A percentile compares a stretch with the other conserved stretches of the same genome.
Conservation (phyloP, 2,797 vertebrate genomes). For the Argya squamiceps region DNA sequence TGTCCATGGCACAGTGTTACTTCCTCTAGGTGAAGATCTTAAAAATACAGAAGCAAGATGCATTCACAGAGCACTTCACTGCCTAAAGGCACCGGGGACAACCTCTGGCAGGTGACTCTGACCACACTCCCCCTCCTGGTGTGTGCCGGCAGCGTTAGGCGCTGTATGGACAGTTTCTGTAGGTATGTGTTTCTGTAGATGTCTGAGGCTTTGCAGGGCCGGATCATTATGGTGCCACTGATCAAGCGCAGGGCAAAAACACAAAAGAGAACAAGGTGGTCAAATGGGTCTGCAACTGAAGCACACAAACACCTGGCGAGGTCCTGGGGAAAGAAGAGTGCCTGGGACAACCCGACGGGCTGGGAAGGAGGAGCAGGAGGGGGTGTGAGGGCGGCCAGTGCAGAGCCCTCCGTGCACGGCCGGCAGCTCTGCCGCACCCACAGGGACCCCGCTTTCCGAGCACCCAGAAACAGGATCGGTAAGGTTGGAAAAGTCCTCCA, state of each 20-base stretch:
- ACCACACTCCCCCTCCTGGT: not conserved
- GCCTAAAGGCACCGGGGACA: not conserved
- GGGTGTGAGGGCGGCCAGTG: accelerated
- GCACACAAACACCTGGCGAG: not conserved
- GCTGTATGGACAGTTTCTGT: not conserved
- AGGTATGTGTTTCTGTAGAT: not conserved
- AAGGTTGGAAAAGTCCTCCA: not conserved
- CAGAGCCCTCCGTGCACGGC: not conserved
- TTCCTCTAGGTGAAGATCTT: not conserved
- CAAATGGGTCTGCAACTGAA: not conserved
- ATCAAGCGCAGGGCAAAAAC: not conserved
- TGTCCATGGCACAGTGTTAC: not conserved
- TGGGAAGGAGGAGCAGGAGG: not conserved
- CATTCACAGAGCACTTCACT: not conserved
- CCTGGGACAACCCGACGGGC: not conserved
- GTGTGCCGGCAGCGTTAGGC: not conserved
- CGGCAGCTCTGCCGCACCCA: not conserved
- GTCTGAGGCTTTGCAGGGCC: not conserved
- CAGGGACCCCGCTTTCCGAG: not conserved
- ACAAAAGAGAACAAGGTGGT: not conserved
- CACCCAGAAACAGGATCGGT: not conserved
- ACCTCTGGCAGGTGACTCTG: not conserved
- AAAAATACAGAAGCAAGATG: not conserved
- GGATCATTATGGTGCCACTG: accelerated
- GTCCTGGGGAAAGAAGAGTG: not conserved